Base-by-base conservation (phyloP, 2,888 invertebrate species). In the Tortricodes alternella region DNA sequence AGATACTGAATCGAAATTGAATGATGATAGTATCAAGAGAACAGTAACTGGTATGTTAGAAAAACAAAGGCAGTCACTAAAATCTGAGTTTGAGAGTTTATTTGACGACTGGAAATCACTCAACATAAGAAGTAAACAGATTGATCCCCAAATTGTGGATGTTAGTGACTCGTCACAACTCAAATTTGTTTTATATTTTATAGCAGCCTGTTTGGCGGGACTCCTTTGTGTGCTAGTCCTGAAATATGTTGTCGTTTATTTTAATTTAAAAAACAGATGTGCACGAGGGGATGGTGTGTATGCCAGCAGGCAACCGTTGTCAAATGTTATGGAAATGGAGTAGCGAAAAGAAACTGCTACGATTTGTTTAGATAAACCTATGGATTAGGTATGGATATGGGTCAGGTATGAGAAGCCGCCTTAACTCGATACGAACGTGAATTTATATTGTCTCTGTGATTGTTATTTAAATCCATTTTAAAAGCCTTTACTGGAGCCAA, bases 291-390 rank as follows among this genome's bases (percentile, higher is more conserved):
- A 29, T 16, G 24, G 13, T 29, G 34, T 56, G n/a, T 49, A 21
- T n/a, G 27, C 21, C 9, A 56, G 49, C 23, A 49, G 49, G 16
- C 55, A 56, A 27, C 49, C 49, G 2, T 43, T 56, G 16, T 15
- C 49, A 1, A 56, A 56, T 49, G 41, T 16, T 2, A 43, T 56
- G 29, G 55, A 56, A 56, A 56, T 56, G 55, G 49, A 56, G 16
- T 56, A 56, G 15, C 11, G 35, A n/a, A 23, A 6, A 2, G 37
- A 16, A 18, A 18, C n/a, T 9, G 16, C 6, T 11, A 13, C n/a
- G n/a, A n/a, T n/a, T n/a, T n/a, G n/a, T n/a, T n/a, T n/a, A n/a
- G n/a, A n/a, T n/a, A n/a, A n/a, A n/a, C n/a, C n/a, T n/a, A n/a
- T n/a, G n/a, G n/a, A n/a, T n/a, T n/a, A n/a, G n/a, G n/a, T n/a